Evolutionary conservation across 2,797 vertebrate genomes (phyloP).

Genomic region (Limnodromus scolopaceus): DNA sequence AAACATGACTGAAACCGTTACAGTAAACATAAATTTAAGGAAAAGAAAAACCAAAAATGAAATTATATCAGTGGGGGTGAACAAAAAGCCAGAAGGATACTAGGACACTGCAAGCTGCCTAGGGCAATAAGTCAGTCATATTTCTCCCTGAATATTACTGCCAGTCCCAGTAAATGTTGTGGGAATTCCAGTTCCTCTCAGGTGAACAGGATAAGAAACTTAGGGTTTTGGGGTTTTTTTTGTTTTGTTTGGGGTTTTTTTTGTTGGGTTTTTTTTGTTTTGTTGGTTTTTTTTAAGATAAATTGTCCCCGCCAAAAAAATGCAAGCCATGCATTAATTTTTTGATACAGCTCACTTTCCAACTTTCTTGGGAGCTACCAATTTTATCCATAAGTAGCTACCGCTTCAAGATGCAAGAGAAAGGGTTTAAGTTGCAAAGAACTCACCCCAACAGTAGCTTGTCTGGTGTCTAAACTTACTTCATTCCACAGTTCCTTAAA

Average conservation of each 20-base stretch:
- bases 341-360: not conserved
- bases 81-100: not conserved
- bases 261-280: too few species aligned
- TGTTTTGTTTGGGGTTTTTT: too few species aligned
- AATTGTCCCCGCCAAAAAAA: not conserved
- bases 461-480: not conserved
- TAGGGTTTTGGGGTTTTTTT: too few species aligned
- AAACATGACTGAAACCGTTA: not conserved
- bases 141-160: not conserved
- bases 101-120: not conserved
- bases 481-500: not conserved
- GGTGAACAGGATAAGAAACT: not conserved
- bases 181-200: not conserved
- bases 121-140: not conserved
- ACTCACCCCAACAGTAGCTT: not conserved
- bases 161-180: not conserved
- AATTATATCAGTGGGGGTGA: not conserved
- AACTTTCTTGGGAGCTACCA: not conserved
- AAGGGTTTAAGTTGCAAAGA: not conserved
- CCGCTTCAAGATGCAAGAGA: not conserved
- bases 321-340: not conserved
- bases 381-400: not conserved
- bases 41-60: accelerated
- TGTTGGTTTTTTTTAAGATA: not conserved
- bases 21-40: not conserved